Base-by-base conservation (phyloP, 2,888 invertebrate species). In the Panorpa germanica region DNA sequence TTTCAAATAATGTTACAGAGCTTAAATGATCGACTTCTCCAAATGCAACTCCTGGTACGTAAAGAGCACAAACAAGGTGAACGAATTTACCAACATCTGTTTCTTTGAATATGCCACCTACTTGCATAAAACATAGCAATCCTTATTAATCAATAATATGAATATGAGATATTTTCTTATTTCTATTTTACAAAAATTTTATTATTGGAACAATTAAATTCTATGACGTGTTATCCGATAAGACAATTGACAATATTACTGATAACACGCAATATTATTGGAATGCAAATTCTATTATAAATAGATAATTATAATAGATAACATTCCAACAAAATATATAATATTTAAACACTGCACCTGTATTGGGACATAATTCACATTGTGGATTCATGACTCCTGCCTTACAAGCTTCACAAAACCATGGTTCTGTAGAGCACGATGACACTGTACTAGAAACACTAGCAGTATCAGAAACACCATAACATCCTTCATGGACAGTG, bases 321-420 rank as follows among this genome's bases (percentile, higher is more conserved):
- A n/a, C n/a, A n/a, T n/a, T n/a, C 13, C 10, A 28, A 29, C 19
- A 18, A 35, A 17, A 16, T 13, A 17, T 14, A 13, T 9, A 18
- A 12, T 4, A 20, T 14, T 16, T 17, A 11, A 24, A 14, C 18
- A 24, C 18, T 21, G 36, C 47, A 57, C 74, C 80, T 47, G 65
- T 70, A 50, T 88, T 91, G 1, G 96, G 96, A 49, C 98, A 98
- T 10, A 98, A 59, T 57, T 96, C 95, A 52, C 98, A 98, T 20
- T 68, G 70, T 1, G 93, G 93, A 49, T 81, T 77, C 9, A 64
- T 69, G 9, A 83, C 74, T 1, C 86, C 88, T 12, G 90, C 90
- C 43, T 83, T 78, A 47, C 98, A 98, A 4, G 95, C 86, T 52
- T 98, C 96, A 59, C 98, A 98, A 55, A 98, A 98, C 98, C 98